A percentile compares a stretch with the other conserved stretches of the same genome.
These are phyloP conservation scores for Euura saliciscinereae DNA, from an alignment of 1,140 invertebrate genomes.

Conservation along the genomic window DNA sequence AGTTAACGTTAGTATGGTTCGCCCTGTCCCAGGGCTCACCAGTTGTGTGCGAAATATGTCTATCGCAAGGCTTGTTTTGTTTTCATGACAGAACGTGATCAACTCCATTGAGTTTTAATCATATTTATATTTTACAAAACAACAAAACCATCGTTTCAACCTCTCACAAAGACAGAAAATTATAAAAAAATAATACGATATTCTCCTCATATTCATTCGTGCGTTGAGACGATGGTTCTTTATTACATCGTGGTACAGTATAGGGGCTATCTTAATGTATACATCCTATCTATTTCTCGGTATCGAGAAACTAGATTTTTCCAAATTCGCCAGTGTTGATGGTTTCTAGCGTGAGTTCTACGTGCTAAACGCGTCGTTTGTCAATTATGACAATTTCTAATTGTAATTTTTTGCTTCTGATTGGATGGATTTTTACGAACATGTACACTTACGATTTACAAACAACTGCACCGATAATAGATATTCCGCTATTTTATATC, in stretches of 20 bases:
- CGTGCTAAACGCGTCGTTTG: neutral
- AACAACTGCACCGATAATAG: neutral
- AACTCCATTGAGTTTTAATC: neutral
- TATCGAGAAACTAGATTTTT: neutral
- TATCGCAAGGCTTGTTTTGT: constrained; percentile 15
- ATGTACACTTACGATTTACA: constrained; percentile 10
- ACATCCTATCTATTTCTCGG: constrained; percentile 14
- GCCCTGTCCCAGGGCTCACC: constrained; percentile 18
- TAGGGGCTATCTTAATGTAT: constrained; percentile 10
- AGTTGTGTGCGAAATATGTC: constrained; percentile 14
- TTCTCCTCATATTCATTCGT: constrained; percentile 25
- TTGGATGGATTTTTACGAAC: constrained; percentile 18
- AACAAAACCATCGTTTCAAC: constrained; percentile 43
- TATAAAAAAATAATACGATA: constrained; percentile 57
- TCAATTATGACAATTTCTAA: neutral
- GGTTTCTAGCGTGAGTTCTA: neutral
- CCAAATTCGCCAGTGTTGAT: constrained; percentile 6
- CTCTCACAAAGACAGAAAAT: constrained; percentile 40
- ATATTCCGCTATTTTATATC: neutral
- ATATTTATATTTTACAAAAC: constrained; percentile 24
- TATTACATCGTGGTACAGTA: constrained; percentile 10
- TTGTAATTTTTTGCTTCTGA: constrained; percentile 11
- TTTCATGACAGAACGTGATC: neutral
- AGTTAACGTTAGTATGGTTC: constrained; percentile 36
- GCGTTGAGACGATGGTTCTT: constrained; percentile 45